Base-by-base conservation (phyloP, 1,140 invertebrate genomes). In the Tachypleus tridentatus region DNA sequence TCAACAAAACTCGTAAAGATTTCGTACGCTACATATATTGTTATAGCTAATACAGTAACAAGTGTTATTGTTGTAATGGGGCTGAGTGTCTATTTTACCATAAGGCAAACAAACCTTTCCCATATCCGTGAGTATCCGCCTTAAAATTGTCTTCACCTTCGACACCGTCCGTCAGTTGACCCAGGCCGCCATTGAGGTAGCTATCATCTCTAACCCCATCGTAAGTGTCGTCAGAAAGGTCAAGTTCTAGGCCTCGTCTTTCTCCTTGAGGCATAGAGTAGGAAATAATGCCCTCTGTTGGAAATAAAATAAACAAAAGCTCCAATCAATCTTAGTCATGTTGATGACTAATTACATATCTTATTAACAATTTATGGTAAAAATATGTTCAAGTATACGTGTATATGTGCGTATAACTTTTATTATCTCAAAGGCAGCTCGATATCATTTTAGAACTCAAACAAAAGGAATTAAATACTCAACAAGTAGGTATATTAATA, bases 221-320 rank as follows among this genome's bases (percentile, higher is more conserved):
- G 78, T 97, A 98, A 53, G 87, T 89, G 69, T 87, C 84, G 76
- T 98, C 95, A 66, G 87, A 89, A 57, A 97, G 84, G 75, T 95
- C 88, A 70, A 91, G 85, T 70, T 87, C 76, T 73, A 80, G 84
- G 60, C 82, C 85, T 60, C 86, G 79, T 64, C 82, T 81, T 65
- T 87, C 86, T 69, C 91, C 92, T 67, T 92, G 85, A 1, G 89
- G 88, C 80, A 92, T 89, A 49, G 84, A 83, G 75, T 95, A 95
- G 7, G 85, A 85, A 0, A 91, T 76, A 9, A 93, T 81, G 58
- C 87, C 88, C 75, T 85, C 89, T 90, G 79, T 51, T 77, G 81
- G 73, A 72, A 71, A 69, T 68, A 76, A 76, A 68, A 67, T 54
- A 64, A 60, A 49, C 29, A 47, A 2, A 50, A 51, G 10, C 49